A percentile compares a stretch with the other conserved stretches of the same genome.
Conservation (phyloP, 2,113 vertebrate species). For the Verasper variegatus region DNA sequence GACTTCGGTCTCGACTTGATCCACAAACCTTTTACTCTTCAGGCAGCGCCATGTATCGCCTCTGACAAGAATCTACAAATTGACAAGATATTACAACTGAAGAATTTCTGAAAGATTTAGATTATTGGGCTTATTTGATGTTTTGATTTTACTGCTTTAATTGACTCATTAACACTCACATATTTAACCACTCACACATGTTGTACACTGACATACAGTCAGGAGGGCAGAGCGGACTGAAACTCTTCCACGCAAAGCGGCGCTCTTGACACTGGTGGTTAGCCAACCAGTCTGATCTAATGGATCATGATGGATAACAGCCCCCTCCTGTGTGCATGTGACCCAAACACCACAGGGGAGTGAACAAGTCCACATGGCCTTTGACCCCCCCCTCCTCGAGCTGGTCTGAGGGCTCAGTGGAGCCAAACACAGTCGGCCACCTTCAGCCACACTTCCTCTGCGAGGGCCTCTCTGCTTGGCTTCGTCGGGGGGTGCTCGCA, state of each 20-base stretch:
- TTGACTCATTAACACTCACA: not conserved
- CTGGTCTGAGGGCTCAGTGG: slow-evolving; percentile 23
- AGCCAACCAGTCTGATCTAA: slow-evolving; percentile 50
- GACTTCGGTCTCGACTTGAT: not conserved
- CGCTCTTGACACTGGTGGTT: slow-evolving; percentile 40
- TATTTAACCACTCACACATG: not conserved
- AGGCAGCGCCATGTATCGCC: not conserved
- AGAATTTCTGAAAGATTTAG: not conserved
- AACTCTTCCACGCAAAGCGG: not conserved
- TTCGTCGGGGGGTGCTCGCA: slow-evolving; percentile 8
- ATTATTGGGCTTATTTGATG: not conserved
- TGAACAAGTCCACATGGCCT: slow-evolving; percentile 52
- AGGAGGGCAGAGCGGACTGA: slow-evolving; percentile 11
- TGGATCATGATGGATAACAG: slow-evolving; percentile 63
- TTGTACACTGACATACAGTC: not conserved
- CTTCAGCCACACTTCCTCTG: slow-evolving; percentile 39
- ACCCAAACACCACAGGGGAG: slow-evolving; percentile 60
- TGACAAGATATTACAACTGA: not conserved
- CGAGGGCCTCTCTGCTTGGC: slow-evolving; percentile 6
- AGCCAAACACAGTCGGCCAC: slow-evolving; percentile 60
- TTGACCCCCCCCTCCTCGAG: slow-evolving; percentile 35
- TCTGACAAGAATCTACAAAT: not conserved
- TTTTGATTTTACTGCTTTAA: not conserved
- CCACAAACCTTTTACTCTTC: not conserved
- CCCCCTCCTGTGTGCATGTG: slow-evolving; percentile 58